Conservation (phyloP, 2,113 vertebrate genomes). For the Ceuthmochares aereus region DNA sequence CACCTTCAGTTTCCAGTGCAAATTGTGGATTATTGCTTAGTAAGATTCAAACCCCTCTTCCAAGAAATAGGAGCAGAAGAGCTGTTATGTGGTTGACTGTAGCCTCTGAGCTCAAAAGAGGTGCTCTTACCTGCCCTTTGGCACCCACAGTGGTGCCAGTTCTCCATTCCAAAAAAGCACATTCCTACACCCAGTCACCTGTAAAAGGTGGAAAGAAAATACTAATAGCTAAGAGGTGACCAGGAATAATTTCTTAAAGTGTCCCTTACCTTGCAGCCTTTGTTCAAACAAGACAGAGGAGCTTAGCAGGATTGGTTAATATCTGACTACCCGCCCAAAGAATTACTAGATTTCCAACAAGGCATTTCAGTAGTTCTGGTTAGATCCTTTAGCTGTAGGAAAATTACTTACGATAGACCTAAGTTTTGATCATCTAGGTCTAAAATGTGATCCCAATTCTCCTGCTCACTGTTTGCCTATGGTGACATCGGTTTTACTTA, state of each 20-base stretch:
- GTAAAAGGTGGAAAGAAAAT: neutral
- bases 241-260: neutral
- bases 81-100: neutral
- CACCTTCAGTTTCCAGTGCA: neutral
- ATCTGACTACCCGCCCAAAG: neutral
- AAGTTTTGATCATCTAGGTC: neutral
- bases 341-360: neutral
- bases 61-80: neutral
- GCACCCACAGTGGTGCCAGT: neutral
- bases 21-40: neutral
- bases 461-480: accelerated
- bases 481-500: neutral
- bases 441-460: neutral
- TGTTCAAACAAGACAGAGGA: neutral
- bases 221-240: neutral
- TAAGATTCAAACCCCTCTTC: neutral
- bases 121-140: neutral
- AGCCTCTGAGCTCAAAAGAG: neutral
- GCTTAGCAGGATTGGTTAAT: neutral
- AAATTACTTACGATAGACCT: neutral
- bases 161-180: neutral
- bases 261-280: neutral
- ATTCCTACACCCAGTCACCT: neutral
- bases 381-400: neutral
- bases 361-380: neutral